Evolutionary conservation across 2,113 vertebrate genomes (phyloP), one percentile per base, ranked within the genome.

Genomic region (Xiphias gladius): DNA sequence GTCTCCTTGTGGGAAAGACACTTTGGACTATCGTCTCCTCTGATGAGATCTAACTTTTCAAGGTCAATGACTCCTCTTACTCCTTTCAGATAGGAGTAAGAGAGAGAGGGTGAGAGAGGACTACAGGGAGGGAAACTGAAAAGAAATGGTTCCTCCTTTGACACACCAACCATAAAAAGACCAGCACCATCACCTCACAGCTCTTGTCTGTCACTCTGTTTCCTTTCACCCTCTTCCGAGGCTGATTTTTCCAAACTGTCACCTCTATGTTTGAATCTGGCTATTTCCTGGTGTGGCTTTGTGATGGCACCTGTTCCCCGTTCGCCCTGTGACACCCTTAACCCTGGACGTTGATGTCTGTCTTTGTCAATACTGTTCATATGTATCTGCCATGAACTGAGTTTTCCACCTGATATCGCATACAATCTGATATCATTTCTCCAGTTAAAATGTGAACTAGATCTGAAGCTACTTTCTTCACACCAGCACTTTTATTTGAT

Each of bases 151-250:
- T 66, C n/a, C 14, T 55, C 39, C 8, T 80, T 41, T 59, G 14
- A 70, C 17, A 48, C 75, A 16, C 10, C 61, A 7, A 81, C 69
- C 46, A 76, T 82, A 61, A 62, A 83, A 90, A 92, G 89, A 89
- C 89, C 89, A 93, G 91, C 92, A 93, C 90, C 85, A 30, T 54
- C 64, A 52, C 70, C 50, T 85, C 82, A 76, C 72, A 69, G 20
- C 66, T 91, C 79, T n/a, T 61, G 6, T 84, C 55, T 69, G 39
- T 88, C 61, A 28, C 54, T 79, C 61, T 69, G 6, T 81, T 55
- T 87, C 58, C 52, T 86, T 43, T 74, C 77, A 72, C 61, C 78
- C 52, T 79, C 57, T 80, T 76, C 76, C 46, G 8, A 11, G 37
- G 73, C 71, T 43, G 19, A 64, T 54, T 71, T 88, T 80, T 73